Conservation (phyloP, 2,888 invertebrate species). For the Heterodera filipjevi region DNA sequence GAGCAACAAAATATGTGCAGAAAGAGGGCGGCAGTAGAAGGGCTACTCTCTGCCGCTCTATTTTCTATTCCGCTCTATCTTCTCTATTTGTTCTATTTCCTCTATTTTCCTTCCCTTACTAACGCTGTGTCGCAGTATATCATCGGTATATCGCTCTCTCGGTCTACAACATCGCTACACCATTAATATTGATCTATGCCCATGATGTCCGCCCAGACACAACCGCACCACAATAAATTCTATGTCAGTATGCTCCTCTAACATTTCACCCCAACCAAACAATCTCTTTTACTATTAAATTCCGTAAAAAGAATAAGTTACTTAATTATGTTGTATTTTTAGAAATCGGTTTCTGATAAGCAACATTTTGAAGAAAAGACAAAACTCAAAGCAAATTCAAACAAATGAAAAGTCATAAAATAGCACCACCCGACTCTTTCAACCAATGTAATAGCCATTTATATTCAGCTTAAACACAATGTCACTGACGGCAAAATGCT, state of each 20-base stretch:
- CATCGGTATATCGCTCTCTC: neutral
- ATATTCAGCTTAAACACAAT: neutral
- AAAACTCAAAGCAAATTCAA: no score
- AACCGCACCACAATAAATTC: slow-evolving; percentile 4
- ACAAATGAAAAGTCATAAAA: neutral
- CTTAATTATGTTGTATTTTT: no score
- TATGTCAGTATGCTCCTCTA: slow-evolving; percentile 12
- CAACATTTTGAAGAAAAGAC: no score
- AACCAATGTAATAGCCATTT: no score
- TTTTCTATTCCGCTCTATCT: slow-evolving; percentile 11
- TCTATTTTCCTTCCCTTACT: neutral
- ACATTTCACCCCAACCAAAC: neutral
- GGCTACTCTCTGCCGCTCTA: slow-evolving; percentile 16
- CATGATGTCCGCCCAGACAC: slow-evolving; percentile 7
- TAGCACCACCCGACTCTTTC: no score
- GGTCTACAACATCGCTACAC: slow-evolving; percentile 6
- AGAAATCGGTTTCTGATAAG: no score
- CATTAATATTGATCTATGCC: slow-evolving; percentile 15
- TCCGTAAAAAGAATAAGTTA: no score
- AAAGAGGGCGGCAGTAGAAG: neutral
- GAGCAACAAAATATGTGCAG: neutral
- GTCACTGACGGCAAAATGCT: slow-evolving; percentile 23
- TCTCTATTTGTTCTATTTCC: slow-evolving; percentile 10
- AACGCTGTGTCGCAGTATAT: neutral
- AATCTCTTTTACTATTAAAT: neutral